These are phyloP conservation scores for Batillaria attramentaria DNA, from an alignment of 1,140 invertebrate species.

Conservation along the genomic window DNA sequence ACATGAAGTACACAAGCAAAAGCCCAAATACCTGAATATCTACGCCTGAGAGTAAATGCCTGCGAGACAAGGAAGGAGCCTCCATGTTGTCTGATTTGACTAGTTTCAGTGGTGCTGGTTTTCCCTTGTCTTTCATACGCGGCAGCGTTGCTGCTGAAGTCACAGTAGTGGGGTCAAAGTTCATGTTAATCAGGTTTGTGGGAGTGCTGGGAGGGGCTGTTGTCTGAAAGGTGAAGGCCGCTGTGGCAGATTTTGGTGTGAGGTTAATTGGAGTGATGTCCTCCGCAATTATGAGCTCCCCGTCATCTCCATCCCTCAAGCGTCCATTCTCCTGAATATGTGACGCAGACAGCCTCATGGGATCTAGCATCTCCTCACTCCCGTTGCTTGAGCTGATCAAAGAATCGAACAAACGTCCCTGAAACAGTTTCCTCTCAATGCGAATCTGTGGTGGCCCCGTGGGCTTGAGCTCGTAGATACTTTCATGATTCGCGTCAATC, in stretches of 20 bases:
- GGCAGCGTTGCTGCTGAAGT: constrained; percentile 63
- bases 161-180: constrained; percentile 50
- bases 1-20: too few species aligned
- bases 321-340: constrained; percentile 2
- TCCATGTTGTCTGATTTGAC: constrained; percentile 23
- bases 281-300: constrained; percentile 35
- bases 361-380: constrained; percentile 58
- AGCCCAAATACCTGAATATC: constrained; percentile 36
- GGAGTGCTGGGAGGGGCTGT: constrained; percentile 45
- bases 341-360: constrained; percentile 30
- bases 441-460: constrained; percentile 60
- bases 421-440: constrained; percentile 69
- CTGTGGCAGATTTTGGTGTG: constrained; percentile 64
- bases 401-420: constrained; percentile 51
- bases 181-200: constrained; percentile 34
- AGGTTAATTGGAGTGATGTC: constrained; percentile 45
- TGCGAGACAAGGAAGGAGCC: neutral
- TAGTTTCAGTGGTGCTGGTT: constrained; percentile 38
- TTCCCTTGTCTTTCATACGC: constrained; percentile 47
- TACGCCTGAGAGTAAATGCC: constrained; percentile 30
- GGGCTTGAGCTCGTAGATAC: constrained; percentile 61
- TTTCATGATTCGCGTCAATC: constrained; percentile 65
- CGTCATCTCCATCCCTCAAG: neutral
- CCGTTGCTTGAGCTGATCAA: constrained; percentile 63
- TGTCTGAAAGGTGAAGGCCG: constrained; percentile 54